These are phyloP conservation scores for Exephanes ischioxanthus DNA, from an alignment of 2,888 invertebrate genomes.

Conservation along the genomic window DNA sequence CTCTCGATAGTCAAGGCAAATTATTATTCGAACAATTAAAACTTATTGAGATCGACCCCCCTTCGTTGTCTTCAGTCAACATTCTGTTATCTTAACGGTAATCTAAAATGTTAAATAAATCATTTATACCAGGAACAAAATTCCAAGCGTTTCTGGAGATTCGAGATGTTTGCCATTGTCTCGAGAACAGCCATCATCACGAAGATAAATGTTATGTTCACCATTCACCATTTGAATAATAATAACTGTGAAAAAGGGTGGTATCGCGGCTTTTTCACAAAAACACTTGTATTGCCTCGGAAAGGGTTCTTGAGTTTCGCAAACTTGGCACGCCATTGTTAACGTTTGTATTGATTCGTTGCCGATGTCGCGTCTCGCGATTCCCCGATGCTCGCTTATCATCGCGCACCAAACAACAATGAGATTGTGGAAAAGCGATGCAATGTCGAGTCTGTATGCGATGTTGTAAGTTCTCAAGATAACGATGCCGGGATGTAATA, in stretches of 20 bases:
- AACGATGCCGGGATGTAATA: not conserved
- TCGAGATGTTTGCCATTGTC: constrained; percentile 1
- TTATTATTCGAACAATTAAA: constrained; percentile 39
- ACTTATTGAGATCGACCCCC: not conserved
- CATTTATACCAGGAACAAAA: not conserved
- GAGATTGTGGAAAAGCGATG: constrained; percentile 15
- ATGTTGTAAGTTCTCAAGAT: not conserved
- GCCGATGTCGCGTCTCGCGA: constrained; percentile 15
- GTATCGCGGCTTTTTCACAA: not conserved
- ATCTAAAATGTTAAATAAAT: not conserved
- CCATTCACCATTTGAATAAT: not conserved
- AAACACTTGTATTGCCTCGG: not conserved
- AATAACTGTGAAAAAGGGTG: not conserved
- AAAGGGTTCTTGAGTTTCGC: constrained; percentile 34
- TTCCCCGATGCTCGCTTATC: constrained; percentile 47
- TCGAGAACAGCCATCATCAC: not conserved
- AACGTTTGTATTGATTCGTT: constrained; percentile 16
- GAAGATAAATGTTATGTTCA: not conserved
- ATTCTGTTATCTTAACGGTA: not conserved
- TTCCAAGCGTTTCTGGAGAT: not conserved
- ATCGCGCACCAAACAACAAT: constrained; percentile 47
- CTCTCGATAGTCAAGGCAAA: constrained; percentile 9
- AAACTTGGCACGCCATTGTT: constrained; percentile 38
- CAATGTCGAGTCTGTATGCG: constrained; percentile 6
- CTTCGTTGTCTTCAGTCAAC: not conserved